Percentiles rank a stretch among this genome's conserved stretches.
These are phyloP conservation scores for Tragelaphus scriptus DNA, from an alignment of 2,113 vertebrate genomes.

Conservation along the genomic window DNA sequence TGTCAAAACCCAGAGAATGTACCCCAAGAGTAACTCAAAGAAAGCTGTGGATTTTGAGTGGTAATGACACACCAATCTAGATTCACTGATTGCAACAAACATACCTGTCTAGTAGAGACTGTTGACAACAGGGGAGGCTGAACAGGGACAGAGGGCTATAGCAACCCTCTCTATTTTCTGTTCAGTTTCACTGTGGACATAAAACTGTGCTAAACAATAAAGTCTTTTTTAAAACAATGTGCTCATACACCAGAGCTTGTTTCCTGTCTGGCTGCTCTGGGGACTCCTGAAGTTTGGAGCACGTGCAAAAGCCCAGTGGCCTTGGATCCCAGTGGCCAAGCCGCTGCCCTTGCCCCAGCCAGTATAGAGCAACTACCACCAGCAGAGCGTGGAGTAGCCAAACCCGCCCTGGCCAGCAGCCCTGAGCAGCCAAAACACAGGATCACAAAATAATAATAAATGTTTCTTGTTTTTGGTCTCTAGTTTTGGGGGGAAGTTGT, in stretches of 20 bases:
- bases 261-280: neutral
- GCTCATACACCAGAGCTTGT: accelerated
- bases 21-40: neutral
- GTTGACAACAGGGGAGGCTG: accelerated
- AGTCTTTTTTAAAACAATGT: neutral
- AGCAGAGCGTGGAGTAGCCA: accelerated
- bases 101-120: neutral
- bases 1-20: neutral
- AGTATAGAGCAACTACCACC: neutral
- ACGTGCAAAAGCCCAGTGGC: neutral
- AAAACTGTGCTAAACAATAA: neutral
- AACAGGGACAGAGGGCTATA: accelerated
- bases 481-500: neutral
- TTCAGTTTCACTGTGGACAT: neutral
- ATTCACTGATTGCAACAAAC: neutral
- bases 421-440: neutral
- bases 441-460: neutral
- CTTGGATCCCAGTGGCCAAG: neutral
- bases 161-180: neutral
- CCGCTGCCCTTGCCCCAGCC: neutral
- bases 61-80: neutral
- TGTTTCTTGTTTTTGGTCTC: accelerated
- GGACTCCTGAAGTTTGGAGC: neutral
- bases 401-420: too few relatives aligned
- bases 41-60: neutral